Conservation (phyloP, 2,888 invertebrate genomes). For the Synergus gifuensis region DNA sequence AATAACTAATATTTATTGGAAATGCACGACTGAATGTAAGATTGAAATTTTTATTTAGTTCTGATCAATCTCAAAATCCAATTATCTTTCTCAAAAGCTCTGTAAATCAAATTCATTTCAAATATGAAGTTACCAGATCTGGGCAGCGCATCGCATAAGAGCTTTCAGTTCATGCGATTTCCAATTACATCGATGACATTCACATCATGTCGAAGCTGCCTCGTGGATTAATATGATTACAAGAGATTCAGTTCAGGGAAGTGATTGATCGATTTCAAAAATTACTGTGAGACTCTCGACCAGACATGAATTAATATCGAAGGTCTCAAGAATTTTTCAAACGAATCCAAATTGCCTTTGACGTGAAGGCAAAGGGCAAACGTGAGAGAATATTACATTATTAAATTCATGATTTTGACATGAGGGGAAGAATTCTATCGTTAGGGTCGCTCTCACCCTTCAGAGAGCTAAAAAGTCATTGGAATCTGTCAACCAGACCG, state of each 20-base stretch:
- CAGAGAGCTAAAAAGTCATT: not conserved
- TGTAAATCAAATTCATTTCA: not conserved
- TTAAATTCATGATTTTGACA: not conserved
- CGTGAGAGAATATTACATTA: not conserved
- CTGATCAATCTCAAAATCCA: not conserved
- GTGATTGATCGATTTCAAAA: conserved; percentile 30
- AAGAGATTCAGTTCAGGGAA: not conserved
- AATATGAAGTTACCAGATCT: not conserved
- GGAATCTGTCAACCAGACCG: not conserved
- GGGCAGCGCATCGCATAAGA: not conserved
- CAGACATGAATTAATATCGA: conserved; percentile 5
- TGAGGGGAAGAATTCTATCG: not conserved
- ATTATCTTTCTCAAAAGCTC: not conserved
- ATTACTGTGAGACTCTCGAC: conserved; percentile 6
- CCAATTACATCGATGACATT: conserved; percentile 35
- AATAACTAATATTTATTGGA: not conserved
- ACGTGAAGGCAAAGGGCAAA: not conserved
- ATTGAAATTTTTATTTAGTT: not conserved
- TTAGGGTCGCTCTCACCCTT: not conserved
- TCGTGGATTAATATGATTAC: conserved; percentile 27
- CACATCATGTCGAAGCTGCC: conserved; percentile 20
- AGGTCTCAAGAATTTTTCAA: not conserved
- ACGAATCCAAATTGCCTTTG: not conserved
- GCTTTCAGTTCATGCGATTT: conserved; percentile 16
- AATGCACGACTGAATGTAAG: not conserved